phyloP scores from a whole-genome alignment of 2,113 vertebrate genomes.

The Psittacula cyanocephala region DNA sequence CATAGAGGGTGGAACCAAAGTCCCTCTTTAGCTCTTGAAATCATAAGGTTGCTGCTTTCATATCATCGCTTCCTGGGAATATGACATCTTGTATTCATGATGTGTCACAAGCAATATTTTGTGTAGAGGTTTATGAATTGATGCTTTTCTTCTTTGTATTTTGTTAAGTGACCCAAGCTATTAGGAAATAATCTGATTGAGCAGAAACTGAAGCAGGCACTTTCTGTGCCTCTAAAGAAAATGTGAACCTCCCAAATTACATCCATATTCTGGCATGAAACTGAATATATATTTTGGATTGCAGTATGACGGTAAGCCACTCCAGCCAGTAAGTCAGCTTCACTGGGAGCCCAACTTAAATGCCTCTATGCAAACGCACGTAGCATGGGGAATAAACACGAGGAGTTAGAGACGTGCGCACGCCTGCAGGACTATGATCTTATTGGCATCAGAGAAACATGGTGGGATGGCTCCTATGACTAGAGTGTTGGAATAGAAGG shows the following conservation, averaged over 20 bases:
- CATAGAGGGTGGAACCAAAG: not conserved
- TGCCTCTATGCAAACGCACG: not conserved
- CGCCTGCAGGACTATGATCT: not conserved
- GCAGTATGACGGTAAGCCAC: not conserved
- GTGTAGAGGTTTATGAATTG: not conserved
- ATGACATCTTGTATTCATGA: not conserved
- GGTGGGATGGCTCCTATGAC: not conserved
- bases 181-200: slow-evolving; percentile 1
- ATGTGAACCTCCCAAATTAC: slow-evolving; percentile 7
- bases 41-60: not conserved
- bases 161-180: not conserved
- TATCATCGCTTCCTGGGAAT: not conserved
- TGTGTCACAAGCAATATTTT: not conserved
- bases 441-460: not conserved
- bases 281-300: slow-evolving; percentile 36
- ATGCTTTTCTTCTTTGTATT: not conserved
- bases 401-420: not conserved
- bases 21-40: not conserved
- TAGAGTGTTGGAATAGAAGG: not conserved
- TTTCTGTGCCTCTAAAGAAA: slow-evolving; percentile 8
- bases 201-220: not conserved
- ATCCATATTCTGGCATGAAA: slow-evolving; percentile 28
- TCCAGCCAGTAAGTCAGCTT: not conserved
- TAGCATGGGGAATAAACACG: not conserved
- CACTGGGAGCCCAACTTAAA: not conserved